Base-by-base conservation (phyloP, 2,797 vertebrate genomes). In the Tragopan temminckii region DNA sequence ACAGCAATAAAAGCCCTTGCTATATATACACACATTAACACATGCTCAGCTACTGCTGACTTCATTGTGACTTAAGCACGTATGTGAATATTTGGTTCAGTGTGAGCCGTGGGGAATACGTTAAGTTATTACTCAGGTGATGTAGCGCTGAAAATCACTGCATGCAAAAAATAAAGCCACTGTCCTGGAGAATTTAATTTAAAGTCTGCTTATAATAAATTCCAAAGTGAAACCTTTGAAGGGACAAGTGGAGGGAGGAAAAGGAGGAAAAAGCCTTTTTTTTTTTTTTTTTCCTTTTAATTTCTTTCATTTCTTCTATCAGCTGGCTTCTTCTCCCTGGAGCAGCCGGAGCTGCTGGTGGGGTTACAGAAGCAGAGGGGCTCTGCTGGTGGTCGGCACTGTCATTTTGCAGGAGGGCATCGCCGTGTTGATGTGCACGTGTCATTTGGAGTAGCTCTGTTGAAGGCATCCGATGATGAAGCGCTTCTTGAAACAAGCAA, bases 101-200 rank as follows among this genome's bases (percentile, higher is more conserved):
- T 13, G 29, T 1, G 79, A 87, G 71, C 92, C 86, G 85, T 52
- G 7, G 92, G 86, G 86, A 94, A 79, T 70, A 43, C 18, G 0
- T 72, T 27, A 59, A 80, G 70, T 92, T 76, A 88, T 76, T 31
- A 40, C 87, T 61, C 20, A 3, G 57, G 48, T 94, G 79, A 53
- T 58, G 76, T 23, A 38, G 64, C 55, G 80, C 77, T 90, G 80
- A 57, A 92, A 92, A 80, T 72, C 77, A 68, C 45, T 11, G 3
- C 3, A 23, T 68, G 84, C 72, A 58, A 66, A 90, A 90, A 92
- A 72, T 64, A 88, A 90, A 94, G 87, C 50, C 68, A 38, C 55
- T 61, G 59, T 90, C 87, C 87, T 42, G 40, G 68, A 52, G 77
- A 83, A 79, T 81, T 82, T 71, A 68, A 85, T 85, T 88, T 82